These are phyloP conservation scores for Merodon equestris DNA, from an alignment of 2,888 invertebrate species.

Conservation along the genomic window DNA sequence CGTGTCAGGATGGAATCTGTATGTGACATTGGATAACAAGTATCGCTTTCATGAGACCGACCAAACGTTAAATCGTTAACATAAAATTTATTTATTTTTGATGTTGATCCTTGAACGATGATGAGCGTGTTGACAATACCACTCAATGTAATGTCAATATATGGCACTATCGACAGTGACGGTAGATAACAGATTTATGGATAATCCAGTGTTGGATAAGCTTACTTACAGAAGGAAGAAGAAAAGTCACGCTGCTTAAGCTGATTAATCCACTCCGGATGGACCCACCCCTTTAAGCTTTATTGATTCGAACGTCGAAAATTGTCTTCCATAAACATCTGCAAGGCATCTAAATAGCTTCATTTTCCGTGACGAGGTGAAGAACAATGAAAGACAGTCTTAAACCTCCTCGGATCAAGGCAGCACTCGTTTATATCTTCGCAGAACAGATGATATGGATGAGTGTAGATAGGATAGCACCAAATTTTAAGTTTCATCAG, in stretches of 20 bases:
- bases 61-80: not conserved
- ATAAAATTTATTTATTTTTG: slow-evolving; percentile 11
- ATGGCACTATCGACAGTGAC: too few species aligned
- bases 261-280: slow-evolving; percentile 44
- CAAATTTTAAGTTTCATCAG: too few species aligned
- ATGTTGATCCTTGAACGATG: not conserved
- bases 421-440: too few species aligned
- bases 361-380: too few species aligned
- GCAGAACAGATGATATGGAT: too few species aligned
- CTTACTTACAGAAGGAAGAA: too few species aligned
- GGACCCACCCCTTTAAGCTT: not conserved
- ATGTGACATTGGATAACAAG: not conserved
- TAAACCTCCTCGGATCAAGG: too few species aligned
- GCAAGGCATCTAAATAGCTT: too few species aligned
- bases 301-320: too few species aligned
- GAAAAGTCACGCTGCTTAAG: slow-evolving; percentile 24
- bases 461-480: too few species aligned
- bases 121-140: slow-evolving; percentile 14
- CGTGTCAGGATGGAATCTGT: slow-evolving; percentile 1
- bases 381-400: too few species aligned
- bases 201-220: not conserved
- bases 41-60: not conserved
- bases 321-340: too few species aligned
- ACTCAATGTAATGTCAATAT: slow-evolving; percentile 10
- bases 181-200: not conserved